These are phyloP conservation scores for Apis dorsata DNA, from an alignment of 1,140 invertebrate genomes.

Conservation along the genomic window DNA sequence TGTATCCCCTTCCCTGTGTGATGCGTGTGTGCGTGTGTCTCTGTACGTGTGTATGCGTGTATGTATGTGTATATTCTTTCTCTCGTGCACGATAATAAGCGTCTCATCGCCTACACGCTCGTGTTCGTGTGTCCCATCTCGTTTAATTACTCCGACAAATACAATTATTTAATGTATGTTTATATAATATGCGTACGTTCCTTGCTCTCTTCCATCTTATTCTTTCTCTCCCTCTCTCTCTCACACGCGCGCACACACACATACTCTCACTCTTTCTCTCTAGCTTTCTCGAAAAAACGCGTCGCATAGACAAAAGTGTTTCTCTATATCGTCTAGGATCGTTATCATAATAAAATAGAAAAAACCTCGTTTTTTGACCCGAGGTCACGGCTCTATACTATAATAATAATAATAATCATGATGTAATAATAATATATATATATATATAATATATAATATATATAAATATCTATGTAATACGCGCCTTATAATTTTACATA, in stretches of 20 bases:
- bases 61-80: not conserved
- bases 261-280: not conserved
- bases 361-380: conserved; percentile 61
- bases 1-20: not conserved
- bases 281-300: conserved; percentile 46
- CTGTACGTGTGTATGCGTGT: not conserved
- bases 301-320: conserved; percentile 59
- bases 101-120: conserved; percentile 2
- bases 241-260: conserved; percentile 24
- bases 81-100: not conserved
- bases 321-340: conserved; percentile 57
- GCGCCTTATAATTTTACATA: conserved; percentile 62
- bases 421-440: conserved; percentile 49
- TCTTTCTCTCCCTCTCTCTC: conserved; percentile 12
- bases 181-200: conserved; percentile 42
- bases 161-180: conserved; percentile 49
- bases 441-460: conserved; percentile 50
- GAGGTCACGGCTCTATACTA: conserved; percentile 59
- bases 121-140: conserved; percentile 4
- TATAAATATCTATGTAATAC: conserved; percentile 64
- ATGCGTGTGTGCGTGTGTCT: not conserved
- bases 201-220: not conserved
- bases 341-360: conserved; percentile 73
- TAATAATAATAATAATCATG: conserved; percentile 54
- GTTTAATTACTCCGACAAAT: conserved; percentile 57